Evolutionary conservation across 2,113 vertebrate species (phyloP).

Genomic region (Nematolebias whitei): DNA sequence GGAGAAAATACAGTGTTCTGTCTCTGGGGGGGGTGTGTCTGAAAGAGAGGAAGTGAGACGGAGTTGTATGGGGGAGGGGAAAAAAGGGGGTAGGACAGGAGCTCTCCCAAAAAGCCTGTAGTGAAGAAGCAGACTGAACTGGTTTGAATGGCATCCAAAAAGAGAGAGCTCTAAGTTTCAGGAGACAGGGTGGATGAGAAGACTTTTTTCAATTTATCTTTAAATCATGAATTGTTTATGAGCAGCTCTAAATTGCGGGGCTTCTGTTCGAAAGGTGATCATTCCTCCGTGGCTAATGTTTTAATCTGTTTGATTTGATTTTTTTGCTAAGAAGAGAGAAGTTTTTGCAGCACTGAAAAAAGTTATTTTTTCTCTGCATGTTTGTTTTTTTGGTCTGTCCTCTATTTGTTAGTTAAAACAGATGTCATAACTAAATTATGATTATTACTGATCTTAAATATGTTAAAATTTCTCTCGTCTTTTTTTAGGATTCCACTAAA

Average conservation of each 20-base stretch:
- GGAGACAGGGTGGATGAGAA: neutral
- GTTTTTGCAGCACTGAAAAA: neutral
- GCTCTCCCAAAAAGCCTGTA: conserved; percentile 59
- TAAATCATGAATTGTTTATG: neutral
- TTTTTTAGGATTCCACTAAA: conserved; percentile 54
- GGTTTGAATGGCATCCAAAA: conserved; percentile 41
- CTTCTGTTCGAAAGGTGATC: conserved; percentile 11
- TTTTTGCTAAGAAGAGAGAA: conserved; percentile 5
- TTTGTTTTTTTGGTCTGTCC: neutral
- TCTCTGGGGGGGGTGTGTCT: conserved; percentile 70
- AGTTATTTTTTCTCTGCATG: conserved; percentile 2
- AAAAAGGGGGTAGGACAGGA: conserved; percentile 58
- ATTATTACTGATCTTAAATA: conserved; percentile 14
- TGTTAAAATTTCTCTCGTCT: conserved; percentile 9
- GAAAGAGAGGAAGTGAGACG: conserved; percentile 71
- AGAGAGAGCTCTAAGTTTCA: conserved; percentile 35
- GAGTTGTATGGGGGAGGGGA: conserved; percentile 65
- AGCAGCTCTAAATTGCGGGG: neutral
- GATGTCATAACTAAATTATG: neutral
- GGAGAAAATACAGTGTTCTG: conserved; percentile 43
- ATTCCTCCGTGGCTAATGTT: conserved; percentile 9
- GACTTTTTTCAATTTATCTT: neutral
- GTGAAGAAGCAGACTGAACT: conserved; percentile 52
- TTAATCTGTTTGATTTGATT: neutral
- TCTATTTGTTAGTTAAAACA: conserved; percentile 1